Evolutionary conservation across 2,888 invertebrate genomes (phyloP).

Genomic region (Acrocera orbiculus): DNA sequence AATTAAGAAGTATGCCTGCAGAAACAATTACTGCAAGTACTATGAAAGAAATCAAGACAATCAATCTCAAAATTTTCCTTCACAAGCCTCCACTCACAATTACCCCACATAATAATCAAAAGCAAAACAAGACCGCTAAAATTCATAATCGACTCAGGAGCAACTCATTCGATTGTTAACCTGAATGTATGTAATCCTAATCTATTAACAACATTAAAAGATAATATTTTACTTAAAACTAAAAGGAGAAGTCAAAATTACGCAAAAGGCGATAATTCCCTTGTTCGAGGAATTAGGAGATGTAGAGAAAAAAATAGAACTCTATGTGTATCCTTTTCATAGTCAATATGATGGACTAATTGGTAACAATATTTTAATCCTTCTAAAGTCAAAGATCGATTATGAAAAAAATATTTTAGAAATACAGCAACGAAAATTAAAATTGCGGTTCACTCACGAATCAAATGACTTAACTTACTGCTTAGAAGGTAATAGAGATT

Average conservation of each 20-base stretch:
- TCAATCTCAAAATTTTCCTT: constrained; percentile 2
- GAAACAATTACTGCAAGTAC: no score
- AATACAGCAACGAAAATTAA: not conserved
- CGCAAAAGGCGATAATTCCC: constrained; percentile 1
- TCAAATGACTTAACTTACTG: not conserved
- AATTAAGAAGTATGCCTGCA: no score
- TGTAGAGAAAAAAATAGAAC: not conserved
- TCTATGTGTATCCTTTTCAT: constrained; percentile 1
- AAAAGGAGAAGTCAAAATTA: not conserved
- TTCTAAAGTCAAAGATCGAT: not conserved
- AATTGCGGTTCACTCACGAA: not conserved
- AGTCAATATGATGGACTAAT: no score
- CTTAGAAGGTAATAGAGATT: not conserved
- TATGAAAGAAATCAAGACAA: not conserved
- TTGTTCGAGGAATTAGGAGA: constrained; percentile 4
- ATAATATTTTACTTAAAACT: not conserved
- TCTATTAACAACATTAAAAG: not conserved
- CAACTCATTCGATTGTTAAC: no score
- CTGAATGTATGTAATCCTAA: constrained; percentile 1
- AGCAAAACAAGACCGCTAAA: not conserved
- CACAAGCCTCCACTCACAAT: constrained; percentile 2
- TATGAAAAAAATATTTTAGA: not conserved
- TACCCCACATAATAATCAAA: not conserved
- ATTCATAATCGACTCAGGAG: no score
- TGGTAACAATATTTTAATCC: not conserved